These are phyloP conservation scores for Tragelaphus imberbis DNA, from an alignment of 2,113 vertebrate genomes.

Conservation along the genomic window DNA sequence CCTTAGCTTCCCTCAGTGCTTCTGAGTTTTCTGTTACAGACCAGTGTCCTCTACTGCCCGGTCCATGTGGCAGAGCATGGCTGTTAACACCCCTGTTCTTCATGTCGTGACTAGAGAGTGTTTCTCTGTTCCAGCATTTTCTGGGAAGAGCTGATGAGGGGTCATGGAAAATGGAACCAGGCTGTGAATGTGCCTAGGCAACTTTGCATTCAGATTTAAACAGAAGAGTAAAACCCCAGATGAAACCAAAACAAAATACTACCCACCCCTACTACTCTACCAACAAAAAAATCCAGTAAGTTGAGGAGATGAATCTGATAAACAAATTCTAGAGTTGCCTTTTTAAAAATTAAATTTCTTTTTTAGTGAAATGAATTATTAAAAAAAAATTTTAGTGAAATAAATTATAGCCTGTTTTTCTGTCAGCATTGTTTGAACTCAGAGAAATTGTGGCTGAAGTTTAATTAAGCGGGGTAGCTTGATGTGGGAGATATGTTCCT, in stretches of 20 bases:
- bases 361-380: background rate
- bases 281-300: background rate
- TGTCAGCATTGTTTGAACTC: background rate
- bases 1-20: background rate
- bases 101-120: background rate
- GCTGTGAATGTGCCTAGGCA: background rate
- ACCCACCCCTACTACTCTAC: too few species aligned
- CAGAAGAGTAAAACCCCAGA: background rate
- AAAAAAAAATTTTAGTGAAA: background rate
- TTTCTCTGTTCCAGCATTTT: background rate
- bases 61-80: background rate
- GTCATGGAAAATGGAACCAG: background rate
- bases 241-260: background rate
- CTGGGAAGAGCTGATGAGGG: background rate
- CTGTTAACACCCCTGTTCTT: background rate
- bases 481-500: background rate
- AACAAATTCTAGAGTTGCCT: background rate
- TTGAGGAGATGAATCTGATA: background rate
- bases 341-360: background rate
- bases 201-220: background rate
- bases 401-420: background rate
- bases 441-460: background rate
- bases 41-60: background rate
- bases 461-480: background rate
- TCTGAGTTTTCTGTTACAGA: background rate